These are phyloP conservation scores for Neria commutata DNA, from an alignment of 2,888 invertebrate genomes.

Conservation along the genomic window DNA sequence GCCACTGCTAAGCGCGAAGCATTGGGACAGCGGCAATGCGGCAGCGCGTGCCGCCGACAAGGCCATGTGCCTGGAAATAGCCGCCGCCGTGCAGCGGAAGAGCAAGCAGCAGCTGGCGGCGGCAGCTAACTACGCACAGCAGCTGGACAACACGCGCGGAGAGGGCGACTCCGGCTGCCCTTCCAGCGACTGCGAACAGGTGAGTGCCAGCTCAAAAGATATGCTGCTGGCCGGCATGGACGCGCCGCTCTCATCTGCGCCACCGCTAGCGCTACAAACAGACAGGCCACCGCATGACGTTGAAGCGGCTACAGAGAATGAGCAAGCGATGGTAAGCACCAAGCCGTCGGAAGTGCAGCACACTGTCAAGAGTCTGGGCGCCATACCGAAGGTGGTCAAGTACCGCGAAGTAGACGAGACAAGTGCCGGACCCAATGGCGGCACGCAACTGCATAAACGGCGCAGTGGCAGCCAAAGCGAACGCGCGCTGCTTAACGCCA, in stretches of 20 bases:
- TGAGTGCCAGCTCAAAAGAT: conserved; percentile 75
- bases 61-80: neutral
- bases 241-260: conserved; percentile 52
- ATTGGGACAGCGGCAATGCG: conserved; percentile 31
- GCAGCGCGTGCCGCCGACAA: neutral
- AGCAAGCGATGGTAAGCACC: conserved; percentile 58
- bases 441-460: conserved; percentile 43
- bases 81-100: neutral
- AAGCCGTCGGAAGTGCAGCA: conserved; percentile 35
- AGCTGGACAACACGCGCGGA: conserved; percentile 8
- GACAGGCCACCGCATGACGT: too few relatives aligned
- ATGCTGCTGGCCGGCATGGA: conserved; percentile 65
- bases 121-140: conserved; percentile 29
- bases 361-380: conserved; percentile 56
- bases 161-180: conserved; percentile 64
- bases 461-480: conserved; percentile 47
- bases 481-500: conserved; percentile 37
- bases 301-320: conserved; percentile 12
- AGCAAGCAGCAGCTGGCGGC: conserved; percentile 29
- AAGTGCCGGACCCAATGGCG: neutral
- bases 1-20: conserved; percentile 67
- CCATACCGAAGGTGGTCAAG: conserved; percentile 63
- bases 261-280: conserved; percentile 38
- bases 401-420: conserved; percentile 56
- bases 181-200: conserved; percentile 65